A percentile compares a stretch with the other conserved stretches of the same genome.
Conservation (phyloP, 2,113 vertebrate genomes). For the Sinocyclocheilus rhinocerous region DNA sequence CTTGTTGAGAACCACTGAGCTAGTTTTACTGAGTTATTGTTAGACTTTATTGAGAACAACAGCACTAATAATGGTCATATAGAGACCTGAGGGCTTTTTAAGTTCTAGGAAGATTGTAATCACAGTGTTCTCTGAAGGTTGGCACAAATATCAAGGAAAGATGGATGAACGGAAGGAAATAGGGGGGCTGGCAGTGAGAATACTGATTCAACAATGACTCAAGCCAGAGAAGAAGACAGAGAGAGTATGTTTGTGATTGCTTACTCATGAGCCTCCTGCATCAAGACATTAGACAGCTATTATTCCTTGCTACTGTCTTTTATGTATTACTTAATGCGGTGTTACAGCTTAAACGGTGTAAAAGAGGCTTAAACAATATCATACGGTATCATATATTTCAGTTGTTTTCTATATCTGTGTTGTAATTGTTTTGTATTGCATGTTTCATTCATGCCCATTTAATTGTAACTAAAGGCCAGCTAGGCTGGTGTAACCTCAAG, state of each 20-base stretch:
- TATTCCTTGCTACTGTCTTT: neutral
- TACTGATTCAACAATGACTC: slow-evolving; percentile 48
- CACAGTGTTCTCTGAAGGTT: slow-evolving; percentile 5
- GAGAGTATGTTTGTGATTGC: slow-evolving; percentile 54
- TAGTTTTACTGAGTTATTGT: neutral
- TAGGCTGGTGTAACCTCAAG: too few relatives aligned
- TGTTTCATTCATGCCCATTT: too few relatives aligned
- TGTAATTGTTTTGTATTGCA: too few relatives aligned
- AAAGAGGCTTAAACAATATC: neutral
- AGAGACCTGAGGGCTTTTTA: neutral
- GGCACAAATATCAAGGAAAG: slow-evolving; percentile 34
- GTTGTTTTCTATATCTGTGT: neutral
- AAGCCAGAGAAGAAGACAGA: slow-evolving; percentile 32
- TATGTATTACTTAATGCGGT: neutral
- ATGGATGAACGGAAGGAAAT: slow-evolving; percentile 71
- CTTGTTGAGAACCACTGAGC: neutral
- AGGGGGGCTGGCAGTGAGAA: slow-evolving; percentile 28
- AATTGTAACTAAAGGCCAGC: too few relatives aligned
- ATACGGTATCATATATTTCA: neutral
- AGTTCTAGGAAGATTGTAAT: slow-evolving; percentile 16
- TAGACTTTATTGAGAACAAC: neutral
- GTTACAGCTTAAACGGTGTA: neutral
- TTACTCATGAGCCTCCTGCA: slow-evolving; percentile 59
- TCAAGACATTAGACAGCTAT: slow-evolving; percentile 24
- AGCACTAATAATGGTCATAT: neutral